Conservation (phyloP, 2,888 invertebrate species). For the Drosophila peninsularis region DNA sequence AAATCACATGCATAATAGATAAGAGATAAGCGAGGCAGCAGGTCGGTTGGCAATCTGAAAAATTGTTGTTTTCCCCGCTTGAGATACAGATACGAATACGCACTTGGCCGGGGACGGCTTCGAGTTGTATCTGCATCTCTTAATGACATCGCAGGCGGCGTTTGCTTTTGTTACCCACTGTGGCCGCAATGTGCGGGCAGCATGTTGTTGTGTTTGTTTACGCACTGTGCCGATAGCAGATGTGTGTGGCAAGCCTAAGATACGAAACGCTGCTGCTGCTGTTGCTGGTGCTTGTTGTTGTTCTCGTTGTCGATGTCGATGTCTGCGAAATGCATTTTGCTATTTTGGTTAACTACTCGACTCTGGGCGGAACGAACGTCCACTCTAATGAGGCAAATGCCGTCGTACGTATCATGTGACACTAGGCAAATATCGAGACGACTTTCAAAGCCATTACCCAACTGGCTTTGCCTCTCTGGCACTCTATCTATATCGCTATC, state of each 20-base stretch:
- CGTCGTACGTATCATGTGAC: constrained; percentile 52
- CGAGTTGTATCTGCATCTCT: constrained; percentile 48
- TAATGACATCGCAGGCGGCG: constrained; percentile 44
- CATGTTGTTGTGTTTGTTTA: constrained; percentile 71
- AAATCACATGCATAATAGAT: constrained; percentile 25
- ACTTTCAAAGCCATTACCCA: constrained; percentile 28
- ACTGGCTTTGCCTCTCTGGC: not conserved
- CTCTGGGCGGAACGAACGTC: constrained; percentile 6
- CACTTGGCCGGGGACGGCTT: constrained; percentile 19
- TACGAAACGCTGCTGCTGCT: constrained; percentile 5
- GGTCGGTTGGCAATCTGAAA: constrained; percentile 10
- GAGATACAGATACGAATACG: constrained; percentile 20
- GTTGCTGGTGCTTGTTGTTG: too few relatives aligned
- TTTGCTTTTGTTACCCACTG: constrained; percentile 47
- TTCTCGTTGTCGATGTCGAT: not conserved
- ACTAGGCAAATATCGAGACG: constrained; percentile 54
- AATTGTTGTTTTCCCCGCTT: constrained; percentile 22
- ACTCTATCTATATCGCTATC: constrained; percentile 11
- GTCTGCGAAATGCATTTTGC: constrained; percentile 58
- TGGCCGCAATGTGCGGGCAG: constrained; percentile 59
- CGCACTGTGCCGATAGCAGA: constrained; percentile 28
- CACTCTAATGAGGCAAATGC: constrained; percentile 56
- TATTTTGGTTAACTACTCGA: constrained; percentile 41
- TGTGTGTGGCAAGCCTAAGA: constrained; percentile 23
- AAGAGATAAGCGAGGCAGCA: constrained; percentile 11